phyloP scores from a whole-genome alignment of 2,797 vertebrate genomes.

The Tadarida brasiliensis region DNA sequence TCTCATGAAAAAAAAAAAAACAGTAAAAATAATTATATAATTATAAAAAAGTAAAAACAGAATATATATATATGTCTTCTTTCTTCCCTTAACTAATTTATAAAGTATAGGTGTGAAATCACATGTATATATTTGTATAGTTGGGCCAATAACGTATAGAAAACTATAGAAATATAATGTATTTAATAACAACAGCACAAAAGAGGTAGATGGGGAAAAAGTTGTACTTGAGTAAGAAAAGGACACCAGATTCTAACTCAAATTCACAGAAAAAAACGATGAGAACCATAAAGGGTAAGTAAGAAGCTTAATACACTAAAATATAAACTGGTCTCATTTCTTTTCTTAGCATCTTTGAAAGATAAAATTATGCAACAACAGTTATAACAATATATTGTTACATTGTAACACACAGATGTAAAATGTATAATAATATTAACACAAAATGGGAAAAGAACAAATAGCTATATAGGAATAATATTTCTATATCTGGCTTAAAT shows the following conservation, averaged over 20 bases:
- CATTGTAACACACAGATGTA: background rate
- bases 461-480: background rate
- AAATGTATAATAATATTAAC: background rate
- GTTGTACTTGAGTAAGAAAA: background rate
- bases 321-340: background rate
- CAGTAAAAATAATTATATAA: background rate
- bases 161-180: background rate
- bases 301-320: background rate
- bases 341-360: constrained; percentile 16
- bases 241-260: background rate
- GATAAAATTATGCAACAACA: background rate
- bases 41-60: background rate
- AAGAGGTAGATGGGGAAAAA: background rate
- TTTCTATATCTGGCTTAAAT: background rate
- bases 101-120: background rate
- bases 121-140: background rate
- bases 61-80: background rate
- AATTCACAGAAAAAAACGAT: background rate
- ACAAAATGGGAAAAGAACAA: background rate
- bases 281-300: background rate
- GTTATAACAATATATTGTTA: background rate
- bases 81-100: background rate
- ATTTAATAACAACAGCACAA: background rate
- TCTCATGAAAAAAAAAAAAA: background rate
- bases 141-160: background rate